These are phyloP conservation scores for Urocynchramus pylzowi DNA, from an alignment of 2,113 vertebrate genomes.

Conservation along the genomic window DNA sequence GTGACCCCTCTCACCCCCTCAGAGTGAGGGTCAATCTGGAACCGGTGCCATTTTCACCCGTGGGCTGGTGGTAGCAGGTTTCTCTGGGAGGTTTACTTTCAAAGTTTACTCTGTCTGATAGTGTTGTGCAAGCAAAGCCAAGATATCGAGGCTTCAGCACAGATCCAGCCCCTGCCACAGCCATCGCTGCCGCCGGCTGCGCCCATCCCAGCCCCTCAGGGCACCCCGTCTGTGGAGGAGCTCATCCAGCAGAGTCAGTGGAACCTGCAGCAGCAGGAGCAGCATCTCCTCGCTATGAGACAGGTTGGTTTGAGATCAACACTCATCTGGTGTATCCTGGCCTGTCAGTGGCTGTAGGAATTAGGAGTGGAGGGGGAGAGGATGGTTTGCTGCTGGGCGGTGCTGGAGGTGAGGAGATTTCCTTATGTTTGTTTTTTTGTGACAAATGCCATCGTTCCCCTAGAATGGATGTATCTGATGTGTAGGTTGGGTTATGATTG, in stretches of 20 bases:
- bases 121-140: slow-evolving; percentile 90
- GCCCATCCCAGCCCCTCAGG: slow-evolving; percentile 66
- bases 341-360: not conserved
- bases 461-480: no score
- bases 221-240: slow-evolving; percentile 82
- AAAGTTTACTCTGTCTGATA: slow-evolving; percentile 27
- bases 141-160: slow-evolving; percentile 70
- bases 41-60: not conserved
- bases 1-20: not conserved
- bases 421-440: not conserved
- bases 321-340: rapidly evolving
- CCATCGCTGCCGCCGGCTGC: slow-evolving; percentile 71
- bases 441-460: rapidly evolving
- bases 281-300: slow-evolving; percentile 90
- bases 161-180: slow-evolving; percentile 72
- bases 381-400: not conserved
- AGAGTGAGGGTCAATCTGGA: not conserved
- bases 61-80: not conserved
- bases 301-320: slow-evolving; percentile 74
- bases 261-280: slow-evolving; percentile 97
- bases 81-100: not conserved
- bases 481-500: not conserved
- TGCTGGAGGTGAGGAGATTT: not conserved
- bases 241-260: slow-evolving; percentile 96
- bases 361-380: not conserved